Conservation (phyloP, 2,888 invertebrate species). For the Drosophila neonasuta region DNA sequence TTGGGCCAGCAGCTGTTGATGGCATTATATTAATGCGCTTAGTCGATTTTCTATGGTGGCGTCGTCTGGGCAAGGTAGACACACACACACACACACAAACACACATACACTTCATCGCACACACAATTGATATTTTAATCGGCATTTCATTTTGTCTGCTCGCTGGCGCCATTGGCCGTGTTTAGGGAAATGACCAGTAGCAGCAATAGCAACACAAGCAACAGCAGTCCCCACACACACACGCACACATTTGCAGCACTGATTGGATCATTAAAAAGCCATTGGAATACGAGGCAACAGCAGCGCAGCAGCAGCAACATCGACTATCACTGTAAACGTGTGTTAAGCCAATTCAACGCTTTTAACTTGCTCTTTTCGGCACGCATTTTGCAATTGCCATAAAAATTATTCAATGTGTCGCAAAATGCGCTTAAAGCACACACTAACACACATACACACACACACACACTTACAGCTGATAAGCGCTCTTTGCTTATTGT, state of each 20-base stretch:
- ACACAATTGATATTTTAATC: constrained; percentile 70
- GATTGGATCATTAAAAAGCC: constrained; percentile 49
- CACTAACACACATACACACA: constrained; percentile 20
- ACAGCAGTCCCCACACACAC: constrained; percentile 2
- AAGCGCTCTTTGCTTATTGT: constrained; percentile 32
- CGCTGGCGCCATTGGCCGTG: constrained; percentile 57
- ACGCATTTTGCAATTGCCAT: constrained; percentile 71
- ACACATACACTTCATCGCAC: not conserved
- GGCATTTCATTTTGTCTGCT: constrained; percentile 70
- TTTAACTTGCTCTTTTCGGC: constrained; percentile 50
- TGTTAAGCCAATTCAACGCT: constrained; percentile 46
- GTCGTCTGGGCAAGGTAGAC: constrained; percentile 37
- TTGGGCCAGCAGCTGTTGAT: constrained; percentile 60
- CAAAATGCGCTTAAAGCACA: constrained; percentile 53
- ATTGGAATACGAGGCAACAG: constrained; percentile 32
- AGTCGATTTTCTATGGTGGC: constrained; percentile 48
- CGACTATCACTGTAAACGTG: constrained; percentile 48
- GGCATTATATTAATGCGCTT: constrained; percentile 74
- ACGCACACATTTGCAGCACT: not conserved
- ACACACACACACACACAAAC: constrained; percentile 18
- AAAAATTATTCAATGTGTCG: constrained; percentile 58
- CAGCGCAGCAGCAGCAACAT: constrained; percentile 1
- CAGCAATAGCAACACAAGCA: not conserved
- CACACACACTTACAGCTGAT: constrained; percentile 28
- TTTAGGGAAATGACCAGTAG: constrained; percentile 62